Percentiles rank a stretch among this genome's conserved stretches.
phyloP scores from a whole-genome alignment of 2,113 vertebrate genomes.

The Tricholaema leucomelas region DNA sequence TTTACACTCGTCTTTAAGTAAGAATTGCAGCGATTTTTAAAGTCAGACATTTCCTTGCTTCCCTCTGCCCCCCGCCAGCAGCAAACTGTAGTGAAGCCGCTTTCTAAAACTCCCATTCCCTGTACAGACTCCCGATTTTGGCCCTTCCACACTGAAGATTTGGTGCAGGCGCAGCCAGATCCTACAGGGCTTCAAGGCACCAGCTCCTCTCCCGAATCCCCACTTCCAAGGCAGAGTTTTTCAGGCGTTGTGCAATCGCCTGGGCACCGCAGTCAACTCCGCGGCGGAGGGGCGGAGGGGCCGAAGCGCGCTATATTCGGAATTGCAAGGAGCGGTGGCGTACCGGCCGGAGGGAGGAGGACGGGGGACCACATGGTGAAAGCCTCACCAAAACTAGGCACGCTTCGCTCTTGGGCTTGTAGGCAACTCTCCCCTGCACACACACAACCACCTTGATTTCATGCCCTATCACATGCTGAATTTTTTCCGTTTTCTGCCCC shows the following conservation, averaged over 20 bases:
- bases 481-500: neutral
- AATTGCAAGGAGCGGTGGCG: slow-evolving; percentile 8
- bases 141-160: neutral
- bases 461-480: slow-evolving; percentile 35
- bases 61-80: neutral
- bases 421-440: neutral
- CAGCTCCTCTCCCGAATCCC: neutral
- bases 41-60: neutral
- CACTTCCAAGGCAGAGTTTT: neutral
- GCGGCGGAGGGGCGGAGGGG: neutral
- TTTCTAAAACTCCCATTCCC: neutral
- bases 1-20: neutral
- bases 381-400: neutral
- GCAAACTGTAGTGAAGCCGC: neutral
- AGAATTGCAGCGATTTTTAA: neutral
- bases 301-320: neutral
- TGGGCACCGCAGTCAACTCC: neutral
- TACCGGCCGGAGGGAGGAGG: neutral
- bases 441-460: slow-evolving; percentile 38
- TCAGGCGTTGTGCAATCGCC: neutral
- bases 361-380: slow-evolving; percentile 2
- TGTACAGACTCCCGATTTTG: neutral
- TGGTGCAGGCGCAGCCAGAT: neutral
- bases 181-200: neutral
- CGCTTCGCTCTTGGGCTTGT: neutral